These are phyloP conservation scores for Coelopa frigida DNA, from an alignment of 1,140 invertebrate genomes.

Conservation along the genomic window DNA sequence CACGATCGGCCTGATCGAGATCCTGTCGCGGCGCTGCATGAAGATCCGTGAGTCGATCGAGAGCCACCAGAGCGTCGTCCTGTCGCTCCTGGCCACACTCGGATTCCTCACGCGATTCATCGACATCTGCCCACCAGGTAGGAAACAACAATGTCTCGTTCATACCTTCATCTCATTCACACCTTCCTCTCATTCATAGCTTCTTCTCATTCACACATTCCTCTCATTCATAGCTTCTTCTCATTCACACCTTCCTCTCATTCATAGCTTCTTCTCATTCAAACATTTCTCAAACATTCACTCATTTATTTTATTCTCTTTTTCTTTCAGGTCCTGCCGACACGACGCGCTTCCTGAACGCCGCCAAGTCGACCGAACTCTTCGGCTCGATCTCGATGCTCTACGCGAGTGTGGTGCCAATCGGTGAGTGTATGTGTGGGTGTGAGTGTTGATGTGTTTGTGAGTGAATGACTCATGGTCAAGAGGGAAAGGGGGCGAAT, in stretches of 20 bases:
- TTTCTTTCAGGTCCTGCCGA: constrained; percentile 30
- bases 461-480: not conserved
- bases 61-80: constrained; percentile 36
- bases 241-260: too few species aligned
- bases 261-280: too few species aligned
- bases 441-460: not conserved
- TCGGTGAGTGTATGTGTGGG: constrained; percentile 23
- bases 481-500: too few species aligned
- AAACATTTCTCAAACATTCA: constrained; percentile 4
- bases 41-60: constrained; percentile 42
- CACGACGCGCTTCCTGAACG: constrained; percentile 36
- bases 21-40: constrained; percentile 34
- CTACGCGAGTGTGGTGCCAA: constrained; percentile 31
- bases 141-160: constrained; percentile 19
- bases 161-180: constrained; percentile 10
- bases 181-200: constrained; percentile 4
- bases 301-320: constrained; percentile 4
- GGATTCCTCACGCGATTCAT: constrained; percentile 41
- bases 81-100: constrained; percentile 37
- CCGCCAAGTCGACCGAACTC: constrained; percentile 38
- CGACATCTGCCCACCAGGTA: constrained; percentile 39
- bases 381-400: constrained; percentile 41
- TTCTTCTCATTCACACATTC: too few species aligned
- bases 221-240: too few species aligned
- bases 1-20: constrained; percentile 38